Percentiles rank a stretch among this genome's conserved stretches.
Conservation (phyloP, 2,797 vertebrate species). For the Sebastes matsubarae region DNA sequence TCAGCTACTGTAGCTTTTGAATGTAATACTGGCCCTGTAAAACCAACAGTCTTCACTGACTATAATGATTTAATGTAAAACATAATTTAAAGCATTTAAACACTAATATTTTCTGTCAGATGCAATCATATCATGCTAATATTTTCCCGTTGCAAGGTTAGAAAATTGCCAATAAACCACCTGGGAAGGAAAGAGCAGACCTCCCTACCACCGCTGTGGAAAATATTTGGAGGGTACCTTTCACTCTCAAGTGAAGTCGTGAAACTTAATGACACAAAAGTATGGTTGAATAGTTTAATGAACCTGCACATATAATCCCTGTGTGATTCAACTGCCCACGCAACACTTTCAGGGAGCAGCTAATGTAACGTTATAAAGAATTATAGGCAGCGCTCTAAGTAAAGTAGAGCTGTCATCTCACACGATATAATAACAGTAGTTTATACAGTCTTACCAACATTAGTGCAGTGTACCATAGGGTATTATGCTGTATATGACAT, state of each 20-base stretch:
- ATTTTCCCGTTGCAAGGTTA: background rate
- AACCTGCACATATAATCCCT: slow-evolving; percentile 56
- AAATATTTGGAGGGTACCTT: slow-evolving; percentile 41
- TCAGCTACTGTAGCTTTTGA: background rate
- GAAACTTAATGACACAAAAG: slow-evolving; percentile 52
- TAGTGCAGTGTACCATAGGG: background rate
- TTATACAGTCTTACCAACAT: slow-evolving; percentile 23
- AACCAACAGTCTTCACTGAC: background rate
- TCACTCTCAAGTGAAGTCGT: slow-evolving; percentile 44
- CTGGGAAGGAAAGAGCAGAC: slow-evolving; percentile 13
- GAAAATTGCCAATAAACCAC: slow-evolving; percentile 42
- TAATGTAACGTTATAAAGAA: slow-evolving; percentile 56
- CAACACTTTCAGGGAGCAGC: slow-evolving; percentile 24
- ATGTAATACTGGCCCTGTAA: background rate
- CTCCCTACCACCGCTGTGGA: slow-evolving; percentile 32
- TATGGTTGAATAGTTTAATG: slow-evolving; percentile 66
- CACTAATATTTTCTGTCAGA: background rate
- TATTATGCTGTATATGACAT: slow-evolving; percentile 2
- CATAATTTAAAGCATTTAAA: background rate
- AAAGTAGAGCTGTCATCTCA: slow-evolving; percentile 32
- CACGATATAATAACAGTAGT: slow-evolving; percentile 26
- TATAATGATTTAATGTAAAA: background rate
- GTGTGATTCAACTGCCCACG: slow-evolving; percentile 56
- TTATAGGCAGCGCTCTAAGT: slow-evolving; percentile 31
- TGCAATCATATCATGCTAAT: background rate